Conservation (phyloP, 2,113 vertebrate species). For the Pavo muticus region DNA sequence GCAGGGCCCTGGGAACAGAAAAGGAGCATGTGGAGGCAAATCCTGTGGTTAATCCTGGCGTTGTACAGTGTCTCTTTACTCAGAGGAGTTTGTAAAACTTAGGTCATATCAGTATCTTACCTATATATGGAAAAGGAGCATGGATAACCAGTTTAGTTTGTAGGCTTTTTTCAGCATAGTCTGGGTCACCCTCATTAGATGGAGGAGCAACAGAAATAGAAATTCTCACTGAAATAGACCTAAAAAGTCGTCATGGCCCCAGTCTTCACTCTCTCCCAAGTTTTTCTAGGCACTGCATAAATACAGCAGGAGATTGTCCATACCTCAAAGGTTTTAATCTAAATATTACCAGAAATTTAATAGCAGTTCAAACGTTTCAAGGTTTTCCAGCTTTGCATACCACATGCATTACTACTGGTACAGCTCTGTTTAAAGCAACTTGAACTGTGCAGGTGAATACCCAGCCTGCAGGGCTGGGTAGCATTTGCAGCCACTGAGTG, state of each 20-base stretch:
- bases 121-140: neutral
- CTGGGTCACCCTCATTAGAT: slow-evolving; percentile 14
- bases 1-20: neutral
- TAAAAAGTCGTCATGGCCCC: neutral
- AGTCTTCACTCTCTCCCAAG: neutral
- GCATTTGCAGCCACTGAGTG: accelerated
- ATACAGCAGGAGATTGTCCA: neutral
- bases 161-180: neutral
- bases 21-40: neutral
- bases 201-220: slow-evolving; percentile 21
- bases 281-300: neutral
- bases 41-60: neutral
- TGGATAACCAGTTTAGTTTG: neutral
- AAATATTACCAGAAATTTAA: slow-evolving; percentile 1
- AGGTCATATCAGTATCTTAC: neutral
- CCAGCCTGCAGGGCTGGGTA: neutral
- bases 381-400: neutral
- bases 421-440: neutral
- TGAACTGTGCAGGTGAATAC: neutral
- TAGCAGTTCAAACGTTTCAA: neutral
- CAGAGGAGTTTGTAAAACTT: neutral
- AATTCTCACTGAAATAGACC: slow-evolving; percentile 27
- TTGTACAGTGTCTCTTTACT: neutral
- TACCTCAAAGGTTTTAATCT: neutral
- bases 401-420: neutral